Evolutionary conservation across 1,140 invertebrate genomes (phyloP), one percentile per base, ranked within the genome.

Genomic region (Drosophila repleta): DNA sequence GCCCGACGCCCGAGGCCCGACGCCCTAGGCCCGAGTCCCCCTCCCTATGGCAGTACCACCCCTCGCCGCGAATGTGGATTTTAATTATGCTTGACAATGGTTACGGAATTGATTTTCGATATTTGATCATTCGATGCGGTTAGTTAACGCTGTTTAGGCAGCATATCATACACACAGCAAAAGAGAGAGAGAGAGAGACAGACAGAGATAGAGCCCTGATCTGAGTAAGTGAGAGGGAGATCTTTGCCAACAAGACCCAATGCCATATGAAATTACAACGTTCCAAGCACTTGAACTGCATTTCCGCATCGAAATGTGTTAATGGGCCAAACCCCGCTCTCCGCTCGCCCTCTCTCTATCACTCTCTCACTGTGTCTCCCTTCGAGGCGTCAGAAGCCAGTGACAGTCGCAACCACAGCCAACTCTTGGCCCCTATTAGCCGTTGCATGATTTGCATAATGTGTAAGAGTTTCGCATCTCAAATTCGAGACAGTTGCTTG

Each of bases 101-200:
- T 72, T 68, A 63, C 67, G 79, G 83, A 76, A 88, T 88, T 89
- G 83, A 88, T 88, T 88, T 83, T 89, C 83, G 83, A 88, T 88
- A 88, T 88, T 88, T 88, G 83, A 88, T 83, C 83, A 89, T 88
- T 88, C 79, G 84, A 73, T 88, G 83, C 73, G 83, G 83, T 88
- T 88, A 83, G 83, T 88, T 88, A 88, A 88, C 79, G 83, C 83
- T 88, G 75, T 83, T 87, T 88, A 87, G 68, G 68, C 79, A 32
- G 4, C 32, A 35, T 35, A 62, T 20, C 26, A 52, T 7, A 56
- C 5, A 32, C 26, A 18, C 8, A 13, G 3, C 13, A 32, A 32
- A 11, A 17, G 64, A 63, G 62, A 17, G 32, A 41, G n/a, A 24
- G 64, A 63, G 62, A 74, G 57, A 45, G 46, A 48, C 24, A 20